Evolutionary conservation across 2,113 vertebrate genomes (phyloP).

Genomic region (Lutjanus erythropterus): DNA sequence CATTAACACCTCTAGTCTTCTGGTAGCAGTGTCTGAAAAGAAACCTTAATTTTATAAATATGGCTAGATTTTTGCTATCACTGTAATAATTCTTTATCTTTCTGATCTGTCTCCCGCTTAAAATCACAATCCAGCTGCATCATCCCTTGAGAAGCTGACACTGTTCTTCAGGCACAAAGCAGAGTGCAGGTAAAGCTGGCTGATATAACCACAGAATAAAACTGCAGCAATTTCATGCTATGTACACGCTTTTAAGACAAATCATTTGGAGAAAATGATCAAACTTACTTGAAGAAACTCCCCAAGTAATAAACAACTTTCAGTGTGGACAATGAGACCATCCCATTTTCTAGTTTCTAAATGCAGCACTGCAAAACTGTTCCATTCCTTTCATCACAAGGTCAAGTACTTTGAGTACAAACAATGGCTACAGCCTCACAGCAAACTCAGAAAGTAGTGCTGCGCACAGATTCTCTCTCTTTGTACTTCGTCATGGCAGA

Average conservation of each 20-base stretch:
- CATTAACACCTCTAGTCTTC: not conserved
- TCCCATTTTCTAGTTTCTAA: conserved; percentile 49
- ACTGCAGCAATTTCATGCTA: not conserved
- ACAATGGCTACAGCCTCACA: conserved; percentile 66
- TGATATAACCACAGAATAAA: not conserved
- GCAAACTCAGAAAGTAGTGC: conserved; percentile 67
- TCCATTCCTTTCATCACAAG: conserved; percentile 70
- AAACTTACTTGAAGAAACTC: conserved; percentile 29
- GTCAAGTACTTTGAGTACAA: conserved; percentile 74
- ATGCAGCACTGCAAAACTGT: conserved; percentile 54
- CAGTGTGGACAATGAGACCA: conserved; percentile 39
- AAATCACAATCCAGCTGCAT: not conserved
- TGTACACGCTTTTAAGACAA: conserved; percentile 14
- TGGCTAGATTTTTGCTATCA: not conserved
- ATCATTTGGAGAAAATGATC: conserved; percentile 20
- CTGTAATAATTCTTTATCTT: not conserved
- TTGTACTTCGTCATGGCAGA: conserved; percentile 44
- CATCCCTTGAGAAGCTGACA: not conserved
- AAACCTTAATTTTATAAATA: not conserved
- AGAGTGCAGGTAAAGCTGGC: not conserved
- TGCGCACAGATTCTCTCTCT: conserved; percentile 49
- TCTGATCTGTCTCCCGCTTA: not conserved
- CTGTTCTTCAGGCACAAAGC: not conserved
- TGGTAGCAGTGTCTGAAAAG: not conserved
- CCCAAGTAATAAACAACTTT: conserved; percentile 44